Evolutionary conservation across 2,797 vertebrate species (phyloP).

Genomic region (Gila robusta): DNA sequence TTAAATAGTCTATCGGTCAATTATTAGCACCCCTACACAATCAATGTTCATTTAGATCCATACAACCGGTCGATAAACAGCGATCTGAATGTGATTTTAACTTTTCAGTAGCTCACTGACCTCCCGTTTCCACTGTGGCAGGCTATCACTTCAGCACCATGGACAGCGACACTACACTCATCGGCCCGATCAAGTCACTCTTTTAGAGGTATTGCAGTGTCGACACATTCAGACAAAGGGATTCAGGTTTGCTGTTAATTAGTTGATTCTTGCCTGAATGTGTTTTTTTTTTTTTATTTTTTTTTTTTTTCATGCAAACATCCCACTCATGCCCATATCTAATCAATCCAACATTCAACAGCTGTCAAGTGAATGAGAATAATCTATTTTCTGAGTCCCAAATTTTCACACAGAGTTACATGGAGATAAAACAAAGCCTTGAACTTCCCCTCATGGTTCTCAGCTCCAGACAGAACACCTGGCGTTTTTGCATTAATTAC

Average conservation of each 20-base stretch:
- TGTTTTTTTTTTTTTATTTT: background rate
- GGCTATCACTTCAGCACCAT: slow-evolving; percentile 63
- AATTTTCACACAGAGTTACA: slow-evolving; percentile 38
- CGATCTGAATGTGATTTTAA: slow-evolving; percentile 18
- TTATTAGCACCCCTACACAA: background rate
- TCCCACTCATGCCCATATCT: slow-evolving; percentile 20
- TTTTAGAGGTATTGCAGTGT: background rate
- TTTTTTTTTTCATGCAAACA: background rate
- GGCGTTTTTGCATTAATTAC: slow-evolving; percentile 60
- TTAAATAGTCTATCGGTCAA: slow-evolving; percentile 28
- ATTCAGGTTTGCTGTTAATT: background rate
- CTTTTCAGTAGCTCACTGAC: slow-evolving; percentile 2
- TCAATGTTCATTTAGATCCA: slow-evolving; percentile 10
- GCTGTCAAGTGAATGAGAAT: slow-evolving; percentile 22
- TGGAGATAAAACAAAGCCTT: slow-evolving; percentile 54
- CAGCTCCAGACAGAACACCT: slow-evolving; percentile 63
- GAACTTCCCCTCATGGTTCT: slow-evolving; percentile 49
- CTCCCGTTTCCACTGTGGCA: background rate
- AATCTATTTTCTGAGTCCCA: slow-evolving; percentile 42
- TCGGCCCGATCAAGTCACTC: background rate
- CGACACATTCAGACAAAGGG: background rate
- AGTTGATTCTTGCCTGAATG: background rate
- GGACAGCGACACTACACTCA: slow-evolving; percentile 56
- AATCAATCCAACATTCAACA: slow-evolving; percentile 3
- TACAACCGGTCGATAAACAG: background rate